Evolutionary conservation across 2,113 vertebrate genomes (phyloP), one percentile per base, ranked within the genome.

Genomic region (Poeciliopsis prolifica): DNA sequence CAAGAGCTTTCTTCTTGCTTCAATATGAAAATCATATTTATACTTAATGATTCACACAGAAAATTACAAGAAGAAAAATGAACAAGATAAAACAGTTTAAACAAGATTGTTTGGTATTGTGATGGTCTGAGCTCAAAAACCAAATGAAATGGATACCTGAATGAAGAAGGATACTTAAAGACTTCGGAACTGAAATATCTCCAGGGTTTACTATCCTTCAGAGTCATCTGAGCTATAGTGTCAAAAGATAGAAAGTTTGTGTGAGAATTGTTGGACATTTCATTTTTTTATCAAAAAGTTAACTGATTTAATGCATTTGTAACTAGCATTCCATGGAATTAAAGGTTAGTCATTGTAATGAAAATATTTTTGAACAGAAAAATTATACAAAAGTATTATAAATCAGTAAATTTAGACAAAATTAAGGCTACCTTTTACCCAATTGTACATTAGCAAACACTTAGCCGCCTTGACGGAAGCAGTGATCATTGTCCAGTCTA

Each of bases 191-290:
- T 74, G 83, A 78, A 87, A 87, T 80, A 93, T 90, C 74, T 86
- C 86, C 70, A 81, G 87, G 90, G 81, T 91, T 83, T 73, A 72
- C 71, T 82, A 89, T 83, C 93, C 94, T 82, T 83, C 77, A 72
- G 92, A 94, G 87, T 93, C 81, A 90, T 94, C 93, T 68, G 93
- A 94, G 83, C 94, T 94, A 93, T 37, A 31, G 42, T 83, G 81
- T 80, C 75, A 88, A 74, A 82, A 92, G 75, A 91, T 85, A 86
- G 90, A 77, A 86, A 91, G 80, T 89, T 63, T 64, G 24, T 71
- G 78, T 91, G 72, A 94, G 81, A 83, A 85, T 61, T 58, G 40
- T 84, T 63, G 26, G 48, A 22, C 17, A 5, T 1, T 19, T 19
- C 3, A 15, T 15, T 48, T n/a, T 2, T 8, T 17, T 5, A 22